A percentile compares a stretch with the other conserved stretches of the same genome.
phyloP scores from a whole-genome alignment of 2,113 vertebrate species.

The Lynx canadensis region DNA sequence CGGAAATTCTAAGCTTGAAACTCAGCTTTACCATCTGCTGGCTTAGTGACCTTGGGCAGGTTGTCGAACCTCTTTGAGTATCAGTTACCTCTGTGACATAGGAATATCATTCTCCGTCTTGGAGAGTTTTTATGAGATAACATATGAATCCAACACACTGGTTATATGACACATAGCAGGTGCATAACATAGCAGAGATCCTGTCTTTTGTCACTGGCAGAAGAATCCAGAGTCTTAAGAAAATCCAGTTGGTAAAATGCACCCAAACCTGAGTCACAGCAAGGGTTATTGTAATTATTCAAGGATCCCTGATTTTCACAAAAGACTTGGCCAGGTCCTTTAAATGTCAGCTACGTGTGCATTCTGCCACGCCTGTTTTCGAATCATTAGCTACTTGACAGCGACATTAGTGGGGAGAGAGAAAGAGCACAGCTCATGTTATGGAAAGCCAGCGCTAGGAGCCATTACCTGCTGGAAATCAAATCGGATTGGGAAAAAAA shows the following conservation, averaged over 20 bases:
- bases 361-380: not conserved
- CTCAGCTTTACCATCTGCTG: not conserved
- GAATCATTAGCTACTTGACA: constrained; percentile 54
- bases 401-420: not conserved
- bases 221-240: constrained; percentile 16
- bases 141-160: not conserved
- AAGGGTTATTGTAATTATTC: constrained; percentile 46
- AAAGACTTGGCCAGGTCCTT: constrained; percentile 14
- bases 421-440: not conserved
- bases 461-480: constrained; percentile 13
- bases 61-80: not conserved
- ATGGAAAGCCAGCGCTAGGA: not conserved
- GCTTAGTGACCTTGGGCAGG: not conserved
- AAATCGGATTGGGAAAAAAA: constrained; percentile 16
- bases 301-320: not conserved
- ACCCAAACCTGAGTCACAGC: not conserved
- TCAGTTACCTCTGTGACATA: not conserved
- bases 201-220: not conserved
- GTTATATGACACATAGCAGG: not conserved
- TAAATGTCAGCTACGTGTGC: not conserved
- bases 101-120: not conserved
- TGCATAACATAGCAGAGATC: not conserved
- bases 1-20: not conserved
- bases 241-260: not conserved
- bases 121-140: not conserved